Conservation (phyloP, 2,797 vertebrate genomes). For the Channa striata region DNA sequence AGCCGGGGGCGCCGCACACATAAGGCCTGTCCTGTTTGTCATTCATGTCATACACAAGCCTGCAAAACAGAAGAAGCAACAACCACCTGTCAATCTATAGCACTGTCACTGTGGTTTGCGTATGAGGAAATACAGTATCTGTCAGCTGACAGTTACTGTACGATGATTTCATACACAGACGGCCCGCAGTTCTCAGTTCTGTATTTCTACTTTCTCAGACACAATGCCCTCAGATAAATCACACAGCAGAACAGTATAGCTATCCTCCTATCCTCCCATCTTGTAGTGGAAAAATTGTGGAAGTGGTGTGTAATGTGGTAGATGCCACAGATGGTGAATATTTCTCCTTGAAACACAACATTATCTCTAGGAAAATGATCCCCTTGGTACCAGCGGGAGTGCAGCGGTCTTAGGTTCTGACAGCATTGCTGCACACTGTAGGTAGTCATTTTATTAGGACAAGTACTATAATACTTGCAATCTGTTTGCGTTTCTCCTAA, state of each 20-base stretch:
- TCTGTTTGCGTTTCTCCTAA: slow-evolving; percentile 24
- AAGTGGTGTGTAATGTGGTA: slow-evolving; percentile 36
- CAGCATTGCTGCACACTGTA: slow-evolving; percentile 2
- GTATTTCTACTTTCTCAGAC: slow-evolving; percentile 24
- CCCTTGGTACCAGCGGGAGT: slow-evolving; percentile 53
- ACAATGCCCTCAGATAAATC: slow-evolving; percentile 25
- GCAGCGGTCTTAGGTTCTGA: slow-evolving; percentile 25
- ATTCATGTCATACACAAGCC: slow-evolving; percentile 97
- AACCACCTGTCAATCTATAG: slow-evolving; percentile 37
- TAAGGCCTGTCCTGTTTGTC: slow-evolving; percentile 96
- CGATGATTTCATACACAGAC: slow-evolving; percentile 25
- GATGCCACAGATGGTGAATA: slow-evolving; percentile 55
- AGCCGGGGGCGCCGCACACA: slow-evolving; percentile 95
- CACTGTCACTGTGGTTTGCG: not conserved
- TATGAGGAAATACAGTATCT: not conserved
- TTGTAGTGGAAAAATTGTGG: slow-evolving; percentile 28
- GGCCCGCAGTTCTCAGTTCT: slow-evolving; percentile 22
- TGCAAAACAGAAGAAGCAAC: slow-evolving; percentile 62
- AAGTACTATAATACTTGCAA: slow-evolving; percentile 18
- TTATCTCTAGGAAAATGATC: slow-evolving; percentile 65
- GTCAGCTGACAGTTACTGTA: not conserved
- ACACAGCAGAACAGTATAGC: slow-evolving; percentile 13
- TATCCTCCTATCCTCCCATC: slow-evolving; percentile 36
- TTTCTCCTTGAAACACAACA: slow-evolving; percentile 48
- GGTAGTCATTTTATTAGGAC: slow-evolving; percentile 50